Conservation (phyloP, 2,113 vertebrate genomes). For the Notarius lentiginosus region DNA sequence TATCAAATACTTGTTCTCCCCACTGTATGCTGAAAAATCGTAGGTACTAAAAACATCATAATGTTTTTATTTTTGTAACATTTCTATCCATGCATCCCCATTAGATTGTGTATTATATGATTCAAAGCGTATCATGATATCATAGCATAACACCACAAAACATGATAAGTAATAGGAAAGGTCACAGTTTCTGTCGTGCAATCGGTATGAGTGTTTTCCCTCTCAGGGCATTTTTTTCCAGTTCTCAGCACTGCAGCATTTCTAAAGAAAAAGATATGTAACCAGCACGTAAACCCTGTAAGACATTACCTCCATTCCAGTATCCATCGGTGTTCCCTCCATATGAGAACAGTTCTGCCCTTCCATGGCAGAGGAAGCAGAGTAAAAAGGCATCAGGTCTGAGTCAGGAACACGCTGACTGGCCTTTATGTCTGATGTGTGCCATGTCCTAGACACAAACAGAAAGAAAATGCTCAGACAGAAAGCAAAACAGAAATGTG, state of each 20-base stretch:
- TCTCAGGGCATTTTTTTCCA: neutral
- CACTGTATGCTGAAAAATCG: no score
- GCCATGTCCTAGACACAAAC: slow-evolving; percentile 68
- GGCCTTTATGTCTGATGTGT: slow-evolving; percentile 37
- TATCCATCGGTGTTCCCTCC: slow-evolving; percentile 73
- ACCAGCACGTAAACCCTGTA: neutral
- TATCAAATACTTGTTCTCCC: no score
- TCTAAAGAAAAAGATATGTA: neutral
- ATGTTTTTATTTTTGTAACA: neutral
- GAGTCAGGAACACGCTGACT: slow-evolving; percentile 30
- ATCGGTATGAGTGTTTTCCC: neutral
- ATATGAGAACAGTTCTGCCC: slow-evolving; percentile 77
- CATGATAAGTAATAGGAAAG: neutral
- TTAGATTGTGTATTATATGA: neutral
- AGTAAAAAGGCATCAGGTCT: slow-evolving; percentile 73
- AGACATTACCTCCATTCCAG: slow-evolving; percentile 66
- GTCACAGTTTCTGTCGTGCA: neutral
- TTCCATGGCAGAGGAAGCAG: slow-evolving; percentile 76
- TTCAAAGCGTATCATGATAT: neutral
- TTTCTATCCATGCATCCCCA: neutral
- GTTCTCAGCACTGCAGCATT: neutral
- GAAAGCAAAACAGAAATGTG: slow-evolving; percentile 1
- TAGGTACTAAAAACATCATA: neutral
- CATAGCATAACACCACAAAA: neutral
- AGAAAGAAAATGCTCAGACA: slow-evolving; percentile 5